Evolutionary conservation across 1,140 invertebrate genomes (phyloP).

Genomic region (Drosophila willistoni): DNA sequence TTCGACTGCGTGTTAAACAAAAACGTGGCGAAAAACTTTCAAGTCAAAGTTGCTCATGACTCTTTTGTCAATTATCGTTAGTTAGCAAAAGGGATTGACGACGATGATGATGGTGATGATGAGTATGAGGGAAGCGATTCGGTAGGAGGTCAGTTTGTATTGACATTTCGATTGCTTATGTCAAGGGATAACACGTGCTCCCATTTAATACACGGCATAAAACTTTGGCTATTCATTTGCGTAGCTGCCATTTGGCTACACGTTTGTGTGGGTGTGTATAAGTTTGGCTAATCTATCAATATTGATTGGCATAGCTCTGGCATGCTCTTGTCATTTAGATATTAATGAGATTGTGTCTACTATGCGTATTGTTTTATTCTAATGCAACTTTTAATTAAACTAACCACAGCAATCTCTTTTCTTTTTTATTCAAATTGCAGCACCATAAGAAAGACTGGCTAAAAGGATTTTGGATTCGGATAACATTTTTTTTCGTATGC

Average conservation of each 20-base stretch:
- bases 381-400: constrained; percentile 52
- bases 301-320: constrained; percentile 69
- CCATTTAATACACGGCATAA: constrained; percentile 65
- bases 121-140: background rate
- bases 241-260: constrained; percentile 36
- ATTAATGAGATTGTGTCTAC: constrained; percentile 19
- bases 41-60: constrained; percentile 77
- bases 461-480: constrained; percentile 66
- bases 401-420: constrained; percentile 36
- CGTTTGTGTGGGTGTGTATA: constrained; percentile 19
- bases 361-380: constrained; percentile 44
- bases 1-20: constrained; percentile 76
- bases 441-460: constrained; percentile 24
- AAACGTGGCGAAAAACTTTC: constrained; percentile 75
- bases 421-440: constrained; percentile 59
- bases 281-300: constrained; percentile 72
- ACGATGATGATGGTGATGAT: constrained; percentile 4
- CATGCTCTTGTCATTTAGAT: constrained; percentile 3
- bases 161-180: constrained; percentile 71
- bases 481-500: constrained; percentile 36
- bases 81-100: constrained; percentile 37
- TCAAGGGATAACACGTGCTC: constrained; percentile 36
- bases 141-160: constrained; percentile 35
- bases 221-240: constrained; percentile 69
- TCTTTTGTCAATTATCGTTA: constrained; percentile 79